phyloP scores from a whole-genome alignment of 2,113 vertebrate species.

The Erpornis zantholeuca region DNA sequence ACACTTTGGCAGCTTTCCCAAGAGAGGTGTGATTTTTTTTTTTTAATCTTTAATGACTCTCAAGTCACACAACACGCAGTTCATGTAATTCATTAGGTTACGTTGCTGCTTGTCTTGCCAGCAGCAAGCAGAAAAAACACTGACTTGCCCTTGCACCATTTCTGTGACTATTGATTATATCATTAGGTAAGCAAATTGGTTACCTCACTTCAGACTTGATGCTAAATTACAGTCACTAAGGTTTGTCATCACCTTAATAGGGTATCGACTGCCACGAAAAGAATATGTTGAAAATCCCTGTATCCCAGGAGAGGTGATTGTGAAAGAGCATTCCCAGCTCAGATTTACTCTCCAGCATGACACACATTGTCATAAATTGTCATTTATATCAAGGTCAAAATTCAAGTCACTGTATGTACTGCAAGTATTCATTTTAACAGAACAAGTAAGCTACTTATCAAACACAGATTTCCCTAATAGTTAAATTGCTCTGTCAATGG shows the following conservation, averaged over 20 bases:
- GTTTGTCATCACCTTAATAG: constrained; percentile 63
- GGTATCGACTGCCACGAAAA: constrained; percentile 6
- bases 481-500: not conserved
- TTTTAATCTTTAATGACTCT: not conserved
- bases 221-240: constrained; percentile 25
- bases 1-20: not conserved
- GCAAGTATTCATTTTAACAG: not conserved
- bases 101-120: not conserved
- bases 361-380: not conserved
- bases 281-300: not conserved
- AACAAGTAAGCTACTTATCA: not conserved
- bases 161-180: constrained; percentile 37
- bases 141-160: not conserved
- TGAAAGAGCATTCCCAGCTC: not conserved
- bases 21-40: not conserved
- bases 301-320: not conserved
- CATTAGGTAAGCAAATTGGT: constrained; percentile 63
- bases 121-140: not conserved
- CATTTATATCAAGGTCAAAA: not conserved
- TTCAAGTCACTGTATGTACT: not conserved
- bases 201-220: constrained; percentile 40
- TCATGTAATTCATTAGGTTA: constrained; percentile 29
- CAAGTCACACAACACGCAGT: not conserved
- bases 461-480: not conserved
- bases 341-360: not conserved